Percentiles rank a stretch among this genome's conserved stretches.
phyloP scores from a whole-genome alignment of 2,888 invertebrate genomes.

The Drosophila mimetica region DNA sequence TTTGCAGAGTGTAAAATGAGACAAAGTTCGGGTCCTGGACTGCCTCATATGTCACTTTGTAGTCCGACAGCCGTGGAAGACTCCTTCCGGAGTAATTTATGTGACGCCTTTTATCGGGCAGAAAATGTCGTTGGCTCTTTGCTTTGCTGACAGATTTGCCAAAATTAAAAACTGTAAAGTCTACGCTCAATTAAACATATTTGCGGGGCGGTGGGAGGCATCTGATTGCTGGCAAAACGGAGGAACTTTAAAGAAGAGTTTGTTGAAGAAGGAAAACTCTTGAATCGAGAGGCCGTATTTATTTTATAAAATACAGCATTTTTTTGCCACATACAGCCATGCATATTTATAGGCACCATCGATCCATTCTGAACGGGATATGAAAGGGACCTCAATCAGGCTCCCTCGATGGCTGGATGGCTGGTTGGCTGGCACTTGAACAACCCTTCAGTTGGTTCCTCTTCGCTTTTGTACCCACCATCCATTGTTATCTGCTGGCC shows the following conservation, averaged over 20 bases:
- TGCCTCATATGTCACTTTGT: constrained; percentile 59
- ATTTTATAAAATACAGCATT: constrained; percentile 4
- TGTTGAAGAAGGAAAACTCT: neutral
- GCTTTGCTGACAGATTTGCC: constrained; percentile 52
- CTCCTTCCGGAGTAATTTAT: constrained; percentile 52
- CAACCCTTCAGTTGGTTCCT: constrained; percentile 21
- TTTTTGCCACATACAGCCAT: neutral
- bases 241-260: neutral
- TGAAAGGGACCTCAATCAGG: constrained; percentile 36
- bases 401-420: constrained; percentile 20
- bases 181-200: constrained; percentile 58
- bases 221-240: neutral
- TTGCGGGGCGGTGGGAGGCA: neutral
- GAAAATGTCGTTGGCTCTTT: constrained; percentile 21
- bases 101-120: constrained; percentile 19
- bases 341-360: constrained; percentile 32
- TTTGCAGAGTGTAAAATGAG: constrained; percentile 2
- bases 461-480: constrained; percentile 40
- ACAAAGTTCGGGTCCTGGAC: constrained; percentile 13
- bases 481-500: constrained; percentile 61
- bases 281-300: constrained; percentile 5
- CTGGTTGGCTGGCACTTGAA: constrained; percentile 33
- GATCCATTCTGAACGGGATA: constrained; percentile 30
- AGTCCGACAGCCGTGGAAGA: constrained; percentile 34
- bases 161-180: constrained; percentile 68